These are phyloP conservation scores for Atherix ibis DNA, from an alignment of 2,888 invertebrate genomes.

Conservation along the genomic window DNA sequence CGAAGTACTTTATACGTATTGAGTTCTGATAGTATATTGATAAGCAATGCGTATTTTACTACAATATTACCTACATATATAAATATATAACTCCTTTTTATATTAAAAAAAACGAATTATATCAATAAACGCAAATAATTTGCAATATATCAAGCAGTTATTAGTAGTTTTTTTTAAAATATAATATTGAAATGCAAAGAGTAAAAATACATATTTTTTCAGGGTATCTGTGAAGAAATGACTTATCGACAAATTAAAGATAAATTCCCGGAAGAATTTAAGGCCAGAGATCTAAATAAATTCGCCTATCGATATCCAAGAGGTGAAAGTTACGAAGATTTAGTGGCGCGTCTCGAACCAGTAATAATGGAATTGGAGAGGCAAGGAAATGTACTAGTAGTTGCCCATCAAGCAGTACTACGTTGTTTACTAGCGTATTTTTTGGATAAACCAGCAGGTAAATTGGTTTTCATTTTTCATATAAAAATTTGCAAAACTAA, in stretches of 20 bases:
- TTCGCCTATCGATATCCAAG: conserved; percentile 86
- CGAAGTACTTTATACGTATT: too few relatives aligned
- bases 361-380: conserved; percentile 98
- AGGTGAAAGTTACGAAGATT: conserved; percentile 94
- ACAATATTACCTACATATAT: neutral
- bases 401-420: conserved; percentile 93
- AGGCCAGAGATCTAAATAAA: conserved; percentile 89
- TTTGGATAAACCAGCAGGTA: conserved; percentile 84
- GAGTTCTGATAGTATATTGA: too few relatives aligned
- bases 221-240: conserved; percentile 99
- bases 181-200: too few relatives aligned
- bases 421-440: conserved; percentile 95
- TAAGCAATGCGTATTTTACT: too few relatives aligned
- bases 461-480: conserved; percentile 14
- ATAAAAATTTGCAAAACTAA: conserved; percentile 1
- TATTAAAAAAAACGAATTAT: neutral
- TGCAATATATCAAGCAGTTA: too few relatives aligned
- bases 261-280: conserved; percentile 90
- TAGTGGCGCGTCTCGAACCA: conserved; percentile 92
- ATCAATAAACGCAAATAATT: too few relatives aligned
- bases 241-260: conserved; percentile 93
- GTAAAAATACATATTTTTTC: too few relatives aligned
- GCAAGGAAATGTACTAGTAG: conserved; percentile 89
- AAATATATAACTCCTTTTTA: neutral
- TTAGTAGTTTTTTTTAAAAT: too few relatives aligned